Evolutionary conservation across 2,113 vertebrate genomes (phyloP), one percentile per base, ranked within the genome.

Genomic region (Petroica traversi): DNA sequence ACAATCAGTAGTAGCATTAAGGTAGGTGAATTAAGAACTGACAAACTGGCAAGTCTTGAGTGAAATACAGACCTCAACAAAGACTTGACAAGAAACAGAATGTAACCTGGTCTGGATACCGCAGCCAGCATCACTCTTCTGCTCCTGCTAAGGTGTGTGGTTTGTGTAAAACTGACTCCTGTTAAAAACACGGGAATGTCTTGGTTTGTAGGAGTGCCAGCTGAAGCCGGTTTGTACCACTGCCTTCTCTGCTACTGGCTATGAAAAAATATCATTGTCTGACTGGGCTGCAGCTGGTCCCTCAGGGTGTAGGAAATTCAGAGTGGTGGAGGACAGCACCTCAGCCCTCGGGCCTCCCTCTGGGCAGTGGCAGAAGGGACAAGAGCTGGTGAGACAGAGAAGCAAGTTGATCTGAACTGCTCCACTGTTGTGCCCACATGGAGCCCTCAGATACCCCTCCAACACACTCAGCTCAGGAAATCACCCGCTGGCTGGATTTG

Each of bases 401-500:
- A 92, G n/a, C 22, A 74, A 69, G 34, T 6, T 4, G 0, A 41
- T 41, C 8, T 19, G n/a, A 85, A 25, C 25, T 3, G 2, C 40
- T 63, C 8, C 16, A 19, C 19, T 62, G 58, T 1, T 3, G 34
- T 4, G 2, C 12, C 19, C 1, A 0, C 36, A 31, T 2, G 14
- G 58, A 64, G 36, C 14, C 19, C 43, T 8, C 43, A 46, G 29
- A 55, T 29, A 17, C 26, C 3, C 1, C 17, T 59, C 46, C 2
- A 2, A 16, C 33, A 14, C 33, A 34, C 72, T 52, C 1, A 3
- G 52, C 55, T 66, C n/a, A 41, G 67, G 57, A 91, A 34, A 54
- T 66, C 1, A 1, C n/a, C 28, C 1, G 0, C 22, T 80, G 49
- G 13, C 23, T 48, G n/a, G 33, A 33, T 22, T 72, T 1, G 4